Percentiles rank a stretch among this genome's conserved stretches.
These are phyloP conservation scores for Brenthis daphne DNA, from an alignment of 2,888 invertebrate species.

Conservation along the genomic window DNA sequence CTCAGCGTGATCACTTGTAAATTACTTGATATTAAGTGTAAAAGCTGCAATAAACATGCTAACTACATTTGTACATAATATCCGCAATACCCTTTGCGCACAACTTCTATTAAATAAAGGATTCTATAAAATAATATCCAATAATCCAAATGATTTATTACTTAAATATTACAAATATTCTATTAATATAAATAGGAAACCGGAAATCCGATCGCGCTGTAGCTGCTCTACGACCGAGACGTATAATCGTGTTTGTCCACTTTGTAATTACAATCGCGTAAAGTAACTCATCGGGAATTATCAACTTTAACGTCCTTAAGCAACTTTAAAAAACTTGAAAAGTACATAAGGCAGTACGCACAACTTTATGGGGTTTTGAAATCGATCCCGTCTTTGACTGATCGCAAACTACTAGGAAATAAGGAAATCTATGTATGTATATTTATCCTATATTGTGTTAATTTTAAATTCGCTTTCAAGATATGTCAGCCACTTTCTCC, in stretches of 20 bases:
- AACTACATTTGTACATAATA: no score
- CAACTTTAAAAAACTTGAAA: background rate
- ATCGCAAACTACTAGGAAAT: background rate
- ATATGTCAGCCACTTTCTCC: slow-evolving; percentile 75
- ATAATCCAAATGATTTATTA: background rate
- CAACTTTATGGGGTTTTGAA: background rate
- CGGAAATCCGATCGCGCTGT: slow-evolving; percentile 72
- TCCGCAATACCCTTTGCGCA: no score
- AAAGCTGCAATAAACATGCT: no score
- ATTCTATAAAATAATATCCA: no score
- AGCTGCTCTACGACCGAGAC: slow-evolving; percentile 51
- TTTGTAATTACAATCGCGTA: slow-evolving; percentile 50
- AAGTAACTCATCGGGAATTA: slow-evolving; percentile 23
- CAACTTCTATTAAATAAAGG: no score
- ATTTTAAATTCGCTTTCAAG: slow-evolving; percentile 77
- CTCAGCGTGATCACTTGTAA: no score
- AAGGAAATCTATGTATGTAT: background rate
- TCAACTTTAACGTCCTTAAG: background rate
- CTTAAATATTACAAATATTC: background rate
- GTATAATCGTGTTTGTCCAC: slow-evolving; percentile 50
- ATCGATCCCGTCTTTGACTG: background rate
- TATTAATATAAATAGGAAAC: slow-evolving; percentile 57
- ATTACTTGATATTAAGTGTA: no score
- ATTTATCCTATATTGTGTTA: slow-evolving; percentile 49
- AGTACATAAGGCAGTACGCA: background rate